These are phyloP conservation scores for Nyctereutes procyonoides DNA, from an alignment of 2,113 vertebrate genomes.

Conservation along the genomic window DNA sequence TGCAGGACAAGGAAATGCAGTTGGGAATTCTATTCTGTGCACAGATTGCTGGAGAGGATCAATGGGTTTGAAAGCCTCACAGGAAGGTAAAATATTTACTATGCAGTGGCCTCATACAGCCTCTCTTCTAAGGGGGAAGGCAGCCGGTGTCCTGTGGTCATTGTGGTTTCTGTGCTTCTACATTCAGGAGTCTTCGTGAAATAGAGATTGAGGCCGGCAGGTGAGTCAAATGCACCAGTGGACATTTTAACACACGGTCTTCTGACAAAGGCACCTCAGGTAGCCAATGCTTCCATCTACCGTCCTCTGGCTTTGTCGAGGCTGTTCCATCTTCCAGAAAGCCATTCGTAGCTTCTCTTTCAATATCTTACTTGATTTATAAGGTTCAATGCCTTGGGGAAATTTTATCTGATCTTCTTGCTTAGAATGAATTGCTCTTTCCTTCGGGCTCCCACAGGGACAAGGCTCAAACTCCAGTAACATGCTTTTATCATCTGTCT, in stretches of 20 bases:
- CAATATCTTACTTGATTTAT: constrained; percentile 28
- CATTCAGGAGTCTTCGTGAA: not conserved
- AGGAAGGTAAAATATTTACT: not conserved
- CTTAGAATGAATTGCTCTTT: constrained; percentile 39
- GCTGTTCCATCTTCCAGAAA: not conserved
- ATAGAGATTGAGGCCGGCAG: not conserved
- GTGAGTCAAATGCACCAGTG: not conserved
- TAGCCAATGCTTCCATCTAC: not conserved
- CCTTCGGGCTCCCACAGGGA: not conserved
- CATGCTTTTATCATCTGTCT: not conserved
- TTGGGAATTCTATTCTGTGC: not conserved
- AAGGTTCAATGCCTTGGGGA: not conserved
- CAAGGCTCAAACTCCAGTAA: not conserved
- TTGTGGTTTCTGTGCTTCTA: not conserved
- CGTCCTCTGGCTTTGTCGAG: not conserved
- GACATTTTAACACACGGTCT: not conserved
- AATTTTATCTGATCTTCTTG: constrained; percentile 29
- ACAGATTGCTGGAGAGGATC: not conserved
- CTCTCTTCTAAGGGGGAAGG: not conserved
- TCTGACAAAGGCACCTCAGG: not conserved
- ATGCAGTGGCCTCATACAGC: not conserved
- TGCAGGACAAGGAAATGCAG: not conserved
- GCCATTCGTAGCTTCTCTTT: not conserved
- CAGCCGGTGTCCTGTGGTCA: not conserved
- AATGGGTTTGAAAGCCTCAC: not conserved